These are phyloP conservation scores for Tetropium fuscum DNA, from an alignment of 2,888 invertebrate species.

Conservation along the genomic window DNA sequence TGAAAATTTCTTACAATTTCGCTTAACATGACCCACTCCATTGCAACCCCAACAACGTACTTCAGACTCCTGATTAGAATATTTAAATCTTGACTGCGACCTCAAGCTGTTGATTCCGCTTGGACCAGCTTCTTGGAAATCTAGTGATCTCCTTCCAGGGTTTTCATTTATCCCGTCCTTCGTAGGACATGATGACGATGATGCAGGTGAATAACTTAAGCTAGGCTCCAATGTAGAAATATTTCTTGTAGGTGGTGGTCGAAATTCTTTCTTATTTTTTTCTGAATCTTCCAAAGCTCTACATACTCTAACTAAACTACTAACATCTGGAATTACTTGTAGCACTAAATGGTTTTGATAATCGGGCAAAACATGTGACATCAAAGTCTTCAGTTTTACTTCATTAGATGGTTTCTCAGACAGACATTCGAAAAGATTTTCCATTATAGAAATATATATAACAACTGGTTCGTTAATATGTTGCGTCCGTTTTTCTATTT, in stretches of 20 bases:
- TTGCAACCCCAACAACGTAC: conserved; percentile 17
- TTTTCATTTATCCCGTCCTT: too few relatives aligned
- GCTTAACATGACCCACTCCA: neutral
- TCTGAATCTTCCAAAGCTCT: conserved; percentile 5
- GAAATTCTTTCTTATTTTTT: neutral
- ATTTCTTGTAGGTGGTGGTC: conserved; percentile 5
- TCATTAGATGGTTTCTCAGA: neutral
- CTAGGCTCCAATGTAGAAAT: neutral
- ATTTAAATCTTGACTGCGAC: too few relatives aligned
- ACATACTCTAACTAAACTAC: neutral
- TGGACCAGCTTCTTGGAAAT: too few relatives aligned
- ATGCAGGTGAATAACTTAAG: neutral
- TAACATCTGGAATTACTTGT: neutral
- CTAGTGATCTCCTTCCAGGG: too few relatives aligned
- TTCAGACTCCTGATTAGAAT: too few relatives aligned
- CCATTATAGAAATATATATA: neutral
- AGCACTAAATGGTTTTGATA: conserved; percentile 3
- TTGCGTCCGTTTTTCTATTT: neutral
- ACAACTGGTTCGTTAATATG: neutral
- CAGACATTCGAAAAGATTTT: neutral
- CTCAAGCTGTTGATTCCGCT: too few relatives aligned
- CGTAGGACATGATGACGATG: too few relatives aligned
- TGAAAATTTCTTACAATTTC: conserved; percentile 3
- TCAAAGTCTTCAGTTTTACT: neutral
- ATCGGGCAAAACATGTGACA: neutral